Percentiles rank a stretch among this genome's conserved stretches.
Conservation (phyloP, 37 sponge, comb jelly and placozoan genomes). For the Haliclona indistincta region DNA sequence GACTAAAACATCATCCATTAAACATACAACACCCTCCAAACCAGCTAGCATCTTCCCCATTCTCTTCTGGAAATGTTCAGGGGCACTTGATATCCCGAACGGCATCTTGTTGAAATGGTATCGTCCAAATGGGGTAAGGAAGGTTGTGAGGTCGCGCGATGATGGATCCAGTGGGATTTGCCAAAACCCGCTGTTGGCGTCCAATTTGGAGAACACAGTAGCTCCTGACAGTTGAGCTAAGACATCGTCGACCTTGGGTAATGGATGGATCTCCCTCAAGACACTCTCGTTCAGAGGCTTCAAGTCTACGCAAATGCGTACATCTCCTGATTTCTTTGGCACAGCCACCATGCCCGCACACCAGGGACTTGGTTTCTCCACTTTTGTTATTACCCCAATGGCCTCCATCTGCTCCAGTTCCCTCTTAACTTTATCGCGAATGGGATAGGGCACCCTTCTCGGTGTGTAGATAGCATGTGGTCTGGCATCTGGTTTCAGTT, state of each 20-base stretch:
- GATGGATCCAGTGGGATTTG: slow-evolving; percentile 20
- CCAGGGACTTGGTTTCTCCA: slow-evolving; percentile 31
- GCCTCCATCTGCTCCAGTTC: slow-evolving; percentile 32
- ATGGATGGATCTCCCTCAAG: slow-evolving; percentile 17
- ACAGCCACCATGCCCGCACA: slow-evolving; percentile 42
- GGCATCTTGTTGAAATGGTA: slow-evolving; percentile 25
- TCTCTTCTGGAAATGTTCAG: slow-evolving; percentile 32
- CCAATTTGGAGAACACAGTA: slow-evolving; percentile 18
- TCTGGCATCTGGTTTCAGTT: slow-evolving; percentile 28
- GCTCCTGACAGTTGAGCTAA: slow-evolving; percentile 13
- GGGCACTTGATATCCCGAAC: slow-evolving; percentile 38
- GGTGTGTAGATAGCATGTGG: slow-evolving; percentile 31
- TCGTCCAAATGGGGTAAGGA: slow-evolving; percentile 32
- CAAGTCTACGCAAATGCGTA: slow-evolving; percentile 40
- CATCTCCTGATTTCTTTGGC: slow-evolving; percentile 30
- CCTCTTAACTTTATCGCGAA: slow-evolving; percentile 22
- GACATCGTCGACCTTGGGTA: slow-evolving; percentile 29
- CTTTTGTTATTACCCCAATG: slow-evolving; percentile 21
- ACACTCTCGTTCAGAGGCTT: slow-evolving; percentile 28
- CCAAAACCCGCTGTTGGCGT: slow-evolving; percentile 41
- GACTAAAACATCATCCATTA: slow-evolving; percentile 33
- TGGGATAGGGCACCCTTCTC: slow-evolving; percentile 14
- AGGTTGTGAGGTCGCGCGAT: slow-evolving; percentile 20
- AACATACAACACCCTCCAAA: slow-evolving; percentile 24
- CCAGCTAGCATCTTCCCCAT: slow-evolving; percentile 31